These are phyloP conservation scores for Myodes glareolus DNA, from an alignment of 2,113 vertebrate species.

Conservation along the genomic window DNA sequence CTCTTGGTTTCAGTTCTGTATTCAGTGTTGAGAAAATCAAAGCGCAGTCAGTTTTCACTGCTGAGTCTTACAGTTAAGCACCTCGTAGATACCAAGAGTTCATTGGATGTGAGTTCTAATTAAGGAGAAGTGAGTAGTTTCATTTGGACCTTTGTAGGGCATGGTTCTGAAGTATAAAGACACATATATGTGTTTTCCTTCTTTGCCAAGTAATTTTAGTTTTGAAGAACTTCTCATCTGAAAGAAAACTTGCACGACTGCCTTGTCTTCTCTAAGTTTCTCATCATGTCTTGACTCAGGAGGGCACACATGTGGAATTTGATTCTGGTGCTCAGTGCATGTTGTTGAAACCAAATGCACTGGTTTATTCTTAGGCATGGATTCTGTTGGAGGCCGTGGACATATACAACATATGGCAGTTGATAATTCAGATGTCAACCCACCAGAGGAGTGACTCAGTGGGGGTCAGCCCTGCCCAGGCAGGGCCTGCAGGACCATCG, in stretches of 20 bases:
- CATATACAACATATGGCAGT: no score
- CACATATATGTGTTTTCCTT: constrained; percentile 13
- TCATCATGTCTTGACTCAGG: neutral
- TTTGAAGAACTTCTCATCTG: constrained; percentile 29
- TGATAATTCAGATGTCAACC: no score
- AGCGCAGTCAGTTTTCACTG: neutral
- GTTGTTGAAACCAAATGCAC: neutral
- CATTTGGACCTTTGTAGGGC: neutral
- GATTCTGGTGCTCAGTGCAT: neutral
- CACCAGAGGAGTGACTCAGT: no score
- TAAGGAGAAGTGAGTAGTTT: constrained; percentile 32
- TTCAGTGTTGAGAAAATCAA: constrained; percentile 50
- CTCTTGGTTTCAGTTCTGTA: constrained; percentile 41
- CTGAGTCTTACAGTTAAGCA: constrained; percentile 46
- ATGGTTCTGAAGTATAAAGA: neutral
- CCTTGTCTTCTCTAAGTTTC: constrained; percentile 13
- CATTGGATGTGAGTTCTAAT: constrained; percentile 52
- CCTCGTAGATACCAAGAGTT: neutral
- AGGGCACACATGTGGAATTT: neutral
- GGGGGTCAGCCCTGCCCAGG: accelerated
- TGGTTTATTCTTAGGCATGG: neutral
- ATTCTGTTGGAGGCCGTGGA: no score
- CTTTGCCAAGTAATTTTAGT: constrained; percentile 3
- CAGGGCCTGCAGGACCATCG: no score
- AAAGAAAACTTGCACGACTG: neutral